Percentiles rank a stretch among this genome's conserved stretches.
These are phyloP conservation scores for Eidolon dupreanum DNA, from an alignment of 2,797 vertebrate genomes.

Conservation along the genomic window DNA sequence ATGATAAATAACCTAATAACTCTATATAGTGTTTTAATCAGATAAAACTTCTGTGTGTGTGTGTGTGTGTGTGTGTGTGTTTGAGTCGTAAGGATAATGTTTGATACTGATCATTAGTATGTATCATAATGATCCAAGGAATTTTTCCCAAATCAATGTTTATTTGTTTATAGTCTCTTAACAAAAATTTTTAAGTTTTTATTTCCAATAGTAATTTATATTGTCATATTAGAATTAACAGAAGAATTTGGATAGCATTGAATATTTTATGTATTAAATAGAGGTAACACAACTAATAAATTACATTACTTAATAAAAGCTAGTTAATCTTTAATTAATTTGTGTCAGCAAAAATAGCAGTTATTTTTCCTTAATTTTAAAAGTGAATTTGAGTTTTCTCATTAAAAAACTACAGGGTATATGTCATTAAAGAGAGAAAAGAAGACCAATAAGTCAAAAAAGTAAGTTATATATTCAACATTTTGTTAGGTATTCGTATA, in stretches of 20 bases:
- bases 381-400: background rate
- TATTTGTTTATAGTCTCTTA: background rate
- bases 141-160: background rate
- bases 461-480: background rate
- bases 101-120: background rate
- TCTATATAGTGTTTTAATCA: background rate
- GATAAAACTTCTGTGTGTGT: background rate
- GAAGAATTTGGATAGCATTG: background rate
- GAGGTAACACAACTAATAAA: background rate
- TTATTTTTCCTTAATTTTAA: background rate
- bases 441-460: background rate
- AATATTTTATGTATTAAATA: background rate
- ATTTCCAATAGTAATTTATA: background rate
- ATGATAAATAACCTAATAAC: background rate
- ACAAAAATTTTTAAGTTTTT: background rate
- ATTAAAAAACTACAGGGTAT: background rate
- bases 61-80: too few relatives aligned
- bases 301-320: background rate
- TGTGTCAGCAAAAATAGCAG: background rate
- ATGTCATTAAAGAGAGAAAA: background rate
- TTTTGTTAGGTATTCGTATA: background rate
- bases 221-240: background rate
- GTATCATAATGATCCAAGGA: background rate
- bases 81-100: background rate
- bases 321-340: background rate